Evolutionary conservation across 2,797 vertebrate genomes (phyloP).

Genomic region (Melanotaenia parkinsoni): DNA sequence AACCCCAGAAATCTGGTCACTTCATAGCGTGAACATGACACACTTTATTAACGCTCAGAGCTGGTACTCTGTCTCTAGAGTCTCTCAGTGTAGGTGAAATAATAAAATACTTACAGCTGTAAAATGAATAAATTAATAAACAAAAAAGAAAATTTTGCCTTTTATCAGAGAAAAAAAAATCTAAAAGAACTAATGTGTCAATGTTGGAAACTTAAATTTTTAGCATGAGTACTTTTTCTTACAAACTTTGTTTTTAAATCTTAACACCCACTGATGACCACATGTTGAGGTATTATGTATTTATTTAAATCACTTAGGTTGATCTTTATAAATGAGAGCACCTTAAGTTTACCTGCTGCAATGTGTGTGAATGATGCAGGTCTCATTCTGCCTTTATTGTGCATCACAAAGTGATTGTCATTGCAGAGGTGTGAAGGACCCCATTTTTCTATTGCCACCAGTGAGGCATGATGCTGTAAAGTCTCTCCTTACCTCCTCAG

Average conservation of each 20-base stretch:
- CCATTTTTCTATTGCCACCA: constrained; percentile 23
- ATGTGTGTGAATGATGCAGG: constrained; percentile 42
- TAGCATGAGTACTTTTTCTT: too few relatives aligned
- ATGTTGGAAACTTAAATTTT: too few relatives aligned
- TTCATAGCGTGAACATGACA: too few relatives aligned
- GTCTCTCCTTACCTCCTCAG: constrained; percentile 4
- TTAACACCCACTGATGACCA: constrained; percentile 15
- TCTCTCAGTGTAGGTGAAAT: too few relatives aligned
- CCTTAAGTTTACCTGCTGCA: constrained; percentile 28
- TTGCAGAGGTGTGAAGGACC: constrained; percentile 46
- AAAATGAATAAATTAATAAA: too few relatives aligned
- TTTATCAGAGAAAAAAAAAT: too few relatives aligned
- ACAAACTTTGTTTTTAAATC: background rate
- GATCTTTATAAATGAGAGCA: constrained; percentile 30
- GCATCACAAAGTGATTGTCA: constrained; percentile 40
- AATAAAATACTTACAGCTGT: too few relatives aligned
- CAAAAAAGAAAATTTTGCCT: too few relatives aligned
- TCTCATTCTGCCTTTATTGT: background rate
- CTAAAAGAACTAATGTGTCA: too few relatives aligned
- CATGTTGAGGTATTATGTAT: constrained; percentile 1
- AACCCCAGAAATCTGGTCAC: too few relatives aligned
- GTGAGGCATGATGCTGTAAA: constrained; percentile 13
- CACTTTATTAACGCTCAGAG: too few relatives aligned
- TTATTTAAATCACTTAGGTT: constrained; percentile 29
- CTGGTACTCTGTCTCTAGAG: too few relatives aligned